A percentile compares a stretch with the other conserved stretches of the same genome.
phyloP scores from a whole-genome alignment of 1,140 invertebrate species.

The Kradibia gibbosae region DNA sequence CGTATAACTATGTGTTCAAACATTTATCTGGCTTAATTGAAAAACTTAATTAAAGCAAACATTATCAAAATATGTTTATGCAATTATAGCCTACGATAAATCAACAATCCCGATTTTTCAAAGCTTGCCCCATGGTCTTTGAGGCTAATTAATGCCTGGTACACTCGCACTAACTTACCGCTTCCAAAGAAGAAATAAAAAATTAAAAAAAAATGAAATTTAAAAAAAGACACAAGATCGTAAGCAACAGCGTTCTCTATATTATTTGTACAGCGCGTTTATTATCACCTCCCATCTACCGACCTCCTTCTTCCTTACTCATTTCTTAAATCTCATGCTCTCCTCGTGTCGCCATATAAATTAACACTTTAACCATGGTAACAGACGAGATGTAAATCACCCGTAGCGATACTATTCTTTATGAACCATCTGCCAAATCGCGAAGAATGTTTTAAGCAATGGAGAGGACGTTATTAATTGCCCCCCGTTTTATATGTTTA shows the following conservation, averaged over 20 bases:
- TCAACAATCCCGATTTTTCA: constrained; percentile 7
- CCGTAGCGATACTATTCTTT: constrained; percentile 41
- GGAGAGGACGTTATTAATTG: constrained; percentile 29
- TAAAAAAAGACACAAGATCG: background rate
- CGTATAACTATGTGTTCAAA: background rate
- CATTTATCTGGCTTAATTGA: background rate
- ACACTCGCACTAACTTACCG: background rate
- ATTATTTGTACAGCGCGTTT: constrained; percentile 37
- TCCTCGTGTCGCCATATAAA: constrained; percentile 58
- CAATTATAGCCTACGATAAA: constrained; percentile 4
- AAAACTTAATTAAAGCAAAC: constrained; percentile 24
- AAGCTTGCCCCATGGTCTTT: background rate
- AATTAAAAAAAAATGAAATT: background rate
- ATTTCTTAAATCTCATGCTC: constrained; percentile 3
- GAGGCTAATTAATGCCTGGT: constrained; percentile 27
- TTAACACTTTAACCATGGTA: constrained; percentile 59
- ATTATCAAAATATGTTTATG: constrained; percentile 11
- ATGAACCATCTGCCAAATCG: constrained; percentile 50
- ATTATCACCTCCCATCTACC: too few relatives aligned
- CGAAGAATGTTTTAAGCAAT: constrained; percentile 39
- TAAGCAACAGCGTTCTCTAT: background rate
- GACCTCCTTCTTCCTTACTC: background rate
- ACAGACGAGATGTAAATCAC: constrained; percentile 58
- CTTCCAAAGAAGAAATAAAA: background rate
- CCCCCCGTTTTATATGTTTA: too few relatives aligned